These are phyloP conservation scores for Tryphoninae sp. DNA, from an alignment of 2,888 invertebrate species.

Conservation along the genomic window DNA sequence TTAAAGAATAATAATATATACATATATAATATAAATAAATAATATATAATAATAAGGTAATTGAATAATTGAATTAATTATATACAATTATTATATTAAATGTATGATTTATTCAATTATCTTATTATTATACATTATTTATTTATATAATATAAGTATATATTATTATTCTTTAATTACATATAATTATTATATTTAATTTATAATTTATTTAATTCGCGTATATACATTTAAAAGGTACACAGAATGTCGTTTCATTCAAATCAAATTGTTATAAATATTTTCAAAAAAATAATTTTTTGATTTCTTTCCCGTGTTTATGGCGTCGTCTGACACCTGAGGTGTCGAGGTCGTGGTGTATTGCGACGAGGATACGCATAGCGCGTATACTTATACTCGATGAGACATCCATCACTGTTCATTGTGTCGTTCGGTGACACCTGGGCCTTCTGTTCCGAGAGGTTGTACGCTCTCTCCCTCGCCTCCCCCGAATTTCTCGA, in stretches of 20 bases:
- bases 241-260: not conserved
- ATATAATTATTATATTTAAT: too few species aligned
- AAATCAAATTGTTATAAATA: not conserved
- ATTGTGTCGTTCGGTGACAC: constrained; percentile 76
- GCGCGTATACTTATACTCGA: constrained; percentile 58
- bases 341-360: constrained; percentile 74
- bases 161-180: too few species aligned
- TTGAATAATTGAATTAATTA: too few species aligned
- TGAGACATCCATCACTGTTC: constrained; percentile 77
- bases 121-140: too few species aligned
- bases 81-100: too few species aligned
- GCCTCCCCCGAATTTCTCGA: constrained; percentile 50
- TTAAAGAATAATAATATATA: too few species aligned
- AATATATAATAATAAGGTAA: too few species aligned
- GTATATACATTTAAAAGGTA: too few species aligned
- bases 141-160: too few species aligned
- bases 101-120: too few species aligned
- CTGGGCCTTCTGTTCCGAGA: constrained; percentile 71
- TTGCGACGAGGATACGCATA: constrained; percentile 70
- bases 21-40: too few species aligned
- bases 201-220: too few species aligned
- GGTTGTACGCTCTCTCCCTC: constrained; percentile 48
- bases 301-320: not conserved
- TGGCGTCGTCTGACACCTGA: constrained; percentile 77
- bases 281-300: not conserved